Conservation (phyloP, 1,140 invertebrate species). For the Trypoxylus dichotomus region DNA sequence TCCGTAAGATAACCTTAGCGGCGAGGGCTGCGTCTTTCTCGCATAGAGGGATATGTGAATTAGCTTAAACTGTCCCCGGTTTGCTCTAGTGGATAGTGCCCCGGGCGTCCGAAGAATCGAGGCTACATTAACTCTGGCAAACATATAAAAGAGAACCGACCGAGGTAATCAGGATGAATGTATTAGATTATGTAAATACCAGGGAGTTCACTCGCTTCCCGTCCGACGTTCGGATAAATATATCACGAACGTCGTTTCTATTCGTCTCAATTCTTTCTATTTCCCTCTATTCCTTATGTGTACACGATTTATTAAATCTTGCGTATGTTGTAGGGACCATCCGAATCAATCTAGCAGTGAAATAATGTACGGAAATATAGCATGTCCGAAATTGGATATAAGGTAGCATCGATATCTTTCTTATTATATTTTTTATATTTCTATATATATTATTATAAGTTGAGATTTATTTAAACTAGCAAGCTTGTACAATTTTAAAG, state of each 20-base stretch:
- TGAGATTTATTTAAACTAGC: too few relatives aligned
- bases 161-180: conserved; percentile 18
- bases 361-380: too few relatives aligned
- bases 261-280: background rate
- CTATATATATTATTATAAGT: too few relatives aligned
- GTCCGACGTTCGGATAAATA: background rate
- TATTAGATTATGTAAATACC: conserved; percentile 19
- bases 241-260: background rate
- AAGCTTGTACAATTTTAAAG: too few relatives aligned
- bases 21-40: background rate
- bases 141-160: conserved; percentile 10
- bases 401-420: too few relatives aligned
- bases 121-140: conserved; percentile 19
- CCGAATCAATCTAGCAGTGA: too few relatives aligned
- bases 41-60: conserved; percentile 13
- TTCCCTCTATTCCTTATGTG: background rate
- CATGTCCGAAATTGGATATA: too few relatives aligned
- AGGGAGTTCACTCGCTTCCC: background rate
- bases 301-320: background rate
- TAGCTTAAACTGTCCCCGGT: conserved; percentile 10
- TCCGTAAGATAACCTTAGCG: background rate
- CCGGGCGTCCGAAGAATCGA: background rate
- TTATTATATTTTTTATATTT: too few relatives aligned
- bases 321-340: too few relatives aligned
- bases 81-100: background rate